Conservation (phyloP, 2,888 invertebrate genomes). For the Therioaphis trifolii region DNA sequence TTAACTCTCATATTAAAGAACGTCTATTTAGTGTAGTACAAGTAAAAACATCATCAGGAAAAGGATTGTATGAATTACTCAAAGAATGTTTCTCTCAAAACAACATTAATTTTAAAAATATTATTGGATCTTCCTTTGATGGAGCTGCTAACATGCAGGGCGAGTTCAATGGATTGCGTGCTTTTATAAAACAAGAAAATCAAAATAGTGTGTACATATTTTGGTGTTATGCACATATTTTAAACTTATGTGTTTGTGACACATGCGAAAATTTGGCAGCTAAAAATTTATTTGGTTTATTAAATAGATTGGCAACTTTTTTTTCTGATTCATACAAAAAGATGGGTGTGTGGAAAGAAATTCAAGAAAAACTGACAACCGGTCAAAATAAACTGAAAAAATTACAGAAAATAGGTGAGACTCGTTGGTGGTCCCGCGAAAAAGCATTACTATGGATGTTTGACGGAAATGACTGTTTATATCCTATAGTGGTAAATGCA, state of each 20-base stretch:
- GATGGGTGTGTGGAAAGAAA: not conserved
- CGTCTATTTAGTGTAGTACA: too few species aligned
- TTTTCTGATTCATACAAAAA: too few species aligned
- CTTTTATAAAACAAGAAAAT: not conserved
- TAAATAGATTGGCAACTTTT: too few species aligned
- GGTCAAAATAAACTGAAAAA: not conserved
- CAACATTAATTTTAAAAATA: not conserved
- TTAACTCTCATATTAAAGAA: too few species aligned
- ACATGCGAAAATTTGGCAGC: too few species aligned
- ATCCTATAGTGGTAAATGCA: too few species aligned
- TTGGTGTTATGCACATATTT: too few species aligned
- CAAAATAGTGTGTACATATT: not conserved
- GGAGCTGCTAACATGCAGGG: not conserved
- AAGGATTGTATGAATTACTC: too few species aligned
- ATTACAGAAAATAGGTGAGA: not conserved
- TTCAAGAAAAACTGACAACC: not conserved
- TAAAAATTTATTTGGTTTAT: too few species aligned
- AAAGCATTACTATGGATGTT: too few species aligned
- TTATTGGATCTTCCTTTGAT: not conserved
- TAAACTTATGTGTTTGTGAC: not conserved
- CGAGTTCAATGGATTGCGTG: not conserved
- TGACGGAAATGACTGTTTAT: too few species aligned
- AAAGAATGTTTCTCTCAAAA: not conserved
- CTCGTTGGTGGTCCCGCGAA: constrained; percentile 7
- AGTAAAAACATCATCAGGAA: too few species aligned